Base-by-base conservation (phyloP, 2,797 vertebrate species). In the Eleutherodactylus coqui region DNA sequence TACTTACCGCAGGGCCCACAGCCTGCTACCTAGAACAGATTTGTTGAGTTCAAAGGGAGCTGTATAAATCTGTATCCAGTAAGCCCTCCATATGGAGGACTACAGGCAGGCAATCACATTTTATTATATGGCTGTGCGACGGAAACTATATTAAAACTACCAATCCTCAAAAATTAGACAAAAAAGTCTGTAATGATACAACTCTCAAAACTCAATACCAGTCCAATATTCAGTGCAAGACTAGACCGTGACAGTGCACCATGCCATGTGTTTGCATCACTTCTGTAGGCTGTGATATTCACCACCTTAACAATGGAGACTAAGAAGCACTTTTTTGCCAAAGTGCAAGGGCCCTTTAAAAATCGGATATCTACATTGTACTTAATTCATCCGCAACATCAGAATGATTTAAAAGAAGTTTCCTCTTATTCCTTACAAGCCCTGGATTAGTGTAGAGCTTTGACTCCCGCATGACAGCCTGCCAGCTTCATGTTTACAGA, bases 401-500 rank as follows among this genome's bases (percentile, higher is more conserved):
- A 43, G 41, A 73, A 21, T 51, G 45, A 49, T 49, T 32, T 75
- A 32, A n/a, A 75, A 21, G 69, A 24, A n/a, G 38, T 72, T 43
- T 72, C 38, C 34, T 38, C 8, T 69, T 38, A 32, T 75, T 43
- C 45, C 49, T 77, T 24, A 77, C 75, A 77, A 55, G 47, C 49
- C 75, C 55, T 53, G 75, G 49, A 49, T 77, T 53, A 77, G 47
- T 21, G 47, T 38, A 21, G 27, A 49, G 45, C 27, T 51, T 14
- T 19, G 47, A 29, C 34, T 70, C 19, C 79, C 32, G 41, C 27
- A 9, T 5, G 19, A 29, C 80, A 14, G 29, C 11, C 64, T 72
- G 80, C 67, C 80, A 82, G 47, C 80, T 72, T 72, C 27, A 19
- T 53, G 80, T 55, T 82, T 72, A 72, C 64, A 55, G 32, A 82